These are phyloP conservation scores for Parus major DNA, from an alignment of 2,113 vertebrate species.

Conservation along the genomic window DNA sequence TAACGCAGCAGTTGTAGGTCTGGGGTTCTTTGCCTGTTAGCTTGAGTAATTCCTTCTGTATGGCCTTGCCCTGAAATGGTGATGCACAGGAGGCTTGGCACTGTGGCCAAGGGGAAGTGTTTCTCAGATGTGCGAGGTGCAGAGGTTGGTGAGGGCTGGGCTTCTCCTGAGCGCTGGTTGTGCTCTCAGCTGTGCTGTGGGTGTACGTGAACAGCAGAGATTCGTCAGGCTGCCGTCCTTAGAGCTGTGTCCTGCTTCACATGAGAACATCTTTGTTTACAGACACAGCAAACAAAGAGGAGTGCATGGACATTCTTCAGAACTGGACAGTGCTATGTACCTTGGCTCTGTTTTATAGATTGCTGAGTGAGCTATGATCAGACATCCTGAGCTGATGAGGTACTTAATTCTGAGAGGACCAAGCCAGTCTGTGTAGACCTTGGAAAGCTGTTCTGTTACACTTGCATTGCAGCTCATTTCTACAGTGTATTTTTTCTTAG, in stretches of 20 bases:
- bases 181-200: too few relatives aligned
- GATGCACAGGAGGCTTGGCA: neutral
- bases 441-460: neutral
- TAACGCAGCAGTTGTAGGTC: neutral
- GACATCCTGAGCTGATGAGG: neutral
- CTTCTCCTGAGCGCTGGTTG: rapidly evolving
- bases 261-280: neutral
- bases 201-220: rapidly evolving
- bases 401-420: neutral
- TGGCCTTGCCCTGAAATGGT: rapidly evolving
- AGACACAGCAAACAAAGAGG: neutral
- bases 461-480: neutral
- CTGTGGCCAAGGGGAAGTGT: rapidly evolving
- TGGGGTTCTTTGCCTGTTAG: neutral
- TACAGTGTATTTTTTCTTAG: neutral
- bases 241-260: neutral
- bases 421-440: neutral
- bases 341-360: neutral
- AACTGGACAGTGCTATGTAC: neutral
- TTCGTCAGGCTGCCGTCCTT: neutral
- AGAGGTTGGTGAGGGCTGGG: neutral
- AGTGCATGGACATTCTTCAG: neutral
- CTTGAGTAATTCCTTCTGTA: neutral
- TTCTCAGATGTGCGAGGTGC: rapidly evolving
- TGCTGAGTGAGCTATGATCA: neutral